Evolutionary conservation across 2,888 invertebrate genomes (phyloP), one percentile per base, ranked within the genome.

Genomic region (Melipona bicolor): DNA sequence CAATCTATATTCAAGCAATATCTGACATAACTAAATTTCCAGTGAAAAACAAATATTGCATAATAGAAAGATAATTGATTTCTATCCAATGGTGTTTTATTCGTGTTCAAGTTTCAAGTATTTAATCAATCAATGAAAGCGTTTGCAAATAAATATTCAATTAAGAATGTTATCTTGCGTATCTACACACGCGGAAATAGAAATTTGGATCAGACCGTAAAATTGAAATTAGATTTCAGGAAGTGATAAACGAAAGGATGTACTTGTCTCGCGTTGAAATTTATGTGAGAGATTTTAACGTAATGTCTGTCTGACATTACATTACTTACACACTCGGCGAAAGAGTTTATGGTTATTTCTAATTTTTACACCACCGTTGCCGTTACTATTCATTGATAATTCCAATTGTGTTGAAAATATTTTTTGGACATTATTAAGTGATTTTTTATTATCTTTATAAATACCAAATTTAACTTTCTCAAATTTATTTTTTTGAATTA

Each of bases 191-290:
- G 21, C 4, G 13, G 43, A 36, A 49, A n/a, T 43, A 36, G 67
- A 67, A 67, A 84, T 81, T 62, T 74, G 36, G 71, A 61, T 32
- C 73, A 65, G 59, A 32, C 15, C 17, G 27, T 74, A 74, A 82
- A 84, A 77, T 54, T 71, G 21, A 78, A 78, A 70, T 78, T 32
- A 59, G 77, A 82, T 84, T 82, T 69, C 59, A 84, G 68, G 71
- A 75, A 72, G 52, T 27, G 77, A 82, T 78, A 81, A 73, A 70
- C 64, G 59, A 73, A 56, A 59, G 77, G 61, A 83, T 77, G 77
- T 69, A 21, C 52, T 56, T 24, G 75, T 67, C 65, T 49, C 69
- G 3, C 24, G 54, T 61, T 69, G 73, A 73, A 74, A 77, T 61
- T 65, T 52, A 69, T 17, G 70, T 64, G 81, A 54, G 70, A 62